Conservation (phyloP, 2,888 invertebrate species). For the Cantharis flavilabris region DNA sequence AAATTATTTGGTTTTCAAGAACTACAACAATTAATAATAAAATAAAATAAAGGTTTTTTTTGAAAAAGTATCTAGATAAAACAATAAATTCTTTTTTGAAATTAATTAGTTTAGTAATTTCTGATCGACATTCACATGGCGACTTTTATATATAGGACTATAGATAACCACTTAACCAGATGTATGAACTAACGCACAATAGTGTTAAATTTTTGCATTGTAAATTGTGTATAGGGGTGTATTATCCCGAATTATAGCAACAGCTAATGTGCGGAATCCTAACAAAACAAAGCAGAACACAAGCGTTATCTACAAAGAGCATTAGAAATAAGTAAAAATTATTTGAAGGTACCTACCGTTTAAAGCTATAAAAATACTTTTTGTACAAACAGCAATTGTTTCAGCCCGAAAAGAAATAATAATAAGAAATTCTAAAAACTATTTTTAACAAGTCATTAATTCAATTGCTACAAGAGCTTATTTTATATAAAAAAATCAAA, state of each 20-base stretch:
- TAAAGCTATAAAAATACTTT: not conserved
- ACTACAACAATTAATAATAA: too few species aligned
- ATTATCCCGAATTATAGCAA: not conserved
- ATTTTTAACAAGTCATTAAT: not conserved
- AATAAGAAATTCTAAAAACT: not conserved
- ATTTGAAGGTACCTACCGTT: not conserved
- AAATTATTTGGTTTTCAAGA: too few species aligned
- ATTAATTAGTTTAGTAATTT: not conserved
- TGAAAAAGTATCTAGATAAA: too few species aligned
- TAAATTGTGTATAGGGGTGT: not conserved
- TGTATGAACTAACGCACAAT: not conserved
- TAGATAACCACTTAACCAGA: not conserved
- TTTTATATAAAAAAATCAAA: not conserved
- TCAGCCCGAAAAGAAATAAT: not conserved
- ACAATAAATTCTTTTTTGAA: too few species aligned
- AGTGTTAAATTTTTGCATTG: not conserved
- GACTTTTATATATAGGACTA: not conserved
- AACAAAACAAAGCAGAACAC: not conserved
- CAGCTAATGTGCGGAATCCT: not conserved
- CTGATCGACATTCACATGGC: not conserved
- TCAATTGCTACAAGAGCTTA: not conserved
- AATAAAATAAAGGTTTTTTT: too few species aligned
- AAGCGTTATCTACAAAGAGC: not conserved
- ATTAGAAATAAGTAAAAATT: not conserved
- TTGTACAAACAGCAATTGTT: not conserved